These are phyloP conservation scores for Campoletis raptor DNA, from an alignment of 2,888 invertebrate genomes.

Conservation along the genomic window DNA sequence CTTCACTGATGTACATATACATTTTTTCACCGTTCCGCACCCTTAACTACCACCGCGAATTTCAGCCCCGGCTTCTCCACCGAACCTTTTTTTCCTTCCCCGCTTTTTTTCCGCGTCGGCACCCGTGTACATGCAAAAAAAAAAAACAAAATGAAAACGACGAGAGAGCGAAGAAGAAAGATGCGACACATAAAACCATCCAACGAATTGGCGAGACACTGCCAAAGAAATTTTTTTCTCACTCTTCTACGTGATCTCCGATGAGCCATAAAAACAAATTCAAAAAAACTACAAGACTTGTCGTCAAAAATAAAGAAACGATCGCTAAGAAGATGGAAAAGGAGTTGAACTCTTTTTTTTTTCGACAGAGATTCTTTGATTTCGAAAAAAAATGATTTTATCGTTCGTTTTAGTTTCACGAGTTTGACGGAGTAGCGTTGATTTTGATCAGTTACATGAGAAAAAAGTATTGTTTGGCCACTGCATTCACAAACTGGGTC, in stretches of 20 bases:
- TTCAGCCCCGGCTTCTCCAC: not conserved
- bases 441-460: no score
- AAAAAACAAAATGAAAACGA: constrained; percentile 44
- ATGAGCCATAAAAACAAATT: constrained; percentile 3
- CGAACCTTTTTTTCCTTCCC: not conserved
- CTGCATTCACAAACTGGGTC: no score
- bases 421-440: not conserved
- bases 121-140: constrained; percentile 45
- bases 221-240: constrained; percentile 9
- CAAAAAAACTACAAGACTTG: not conserved
- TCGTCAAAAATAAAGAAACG: not conserved
- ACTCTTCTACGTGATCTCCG: constrained; percentile 7
- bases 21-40: constrained; percentile 59
- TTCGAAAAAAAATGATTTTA: not conserved
- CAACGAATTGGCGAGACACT: constrained; percentile 47
- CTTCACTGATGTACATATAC: constrained; percentile 46
- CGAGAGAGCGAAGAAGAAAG: constrained; percentile 35
- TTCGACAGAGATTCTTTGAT: not conserved
- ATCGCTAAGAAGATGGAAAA: not conserved
- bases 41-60: constrained; percentile 56
- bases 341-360: not conserved
- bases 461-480: no score
- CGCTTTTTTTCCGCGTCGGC: constrained; percentile 44
- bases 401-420: not conserved
- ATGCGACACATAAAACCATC: constrained; percentile 54